Percentiles rank a stretch among this genome's conserved stretches.
Conservation (phyloP, 2,797 vertebrate species). For the Malacoraja senta region DNA sequence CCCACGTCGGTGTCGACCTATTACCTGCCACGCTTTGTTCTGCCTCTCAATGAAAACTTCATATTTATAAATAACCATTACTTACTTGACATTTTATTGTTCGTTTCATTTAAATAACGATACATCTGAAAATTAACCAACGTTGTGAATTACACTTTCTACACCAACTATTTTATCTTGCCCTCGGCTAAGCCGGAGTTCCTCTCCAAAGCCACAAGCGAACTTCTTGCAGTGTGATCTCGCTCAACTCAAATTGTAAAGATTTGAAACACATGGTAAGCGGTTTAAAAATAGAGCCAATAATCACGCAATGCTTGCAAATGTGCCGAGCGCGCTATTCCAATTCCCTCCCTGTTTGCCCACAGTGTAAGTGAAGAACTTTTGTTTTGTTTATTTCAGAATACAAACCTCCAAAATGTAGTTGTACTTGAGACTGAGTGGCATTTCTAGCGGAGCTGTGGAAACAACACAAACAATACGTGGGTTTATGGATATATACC, state of each 20-base stretch:
- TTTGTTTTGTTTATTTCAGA: background rate
- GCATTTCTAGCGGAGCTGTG: conserved; percentile 49
- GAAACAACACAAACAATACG: conserved; percentile 37
- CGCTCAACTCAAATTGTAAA: background rate
- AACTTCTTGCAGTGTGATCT: too few relatives aligned
- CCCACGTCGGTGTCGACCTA: too few relatives aligned
- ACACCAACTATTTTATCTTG: background rate
- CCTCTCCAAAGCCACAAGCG: background rate
- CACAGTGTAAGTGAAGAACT: background rate
- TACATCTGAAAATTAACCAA: background rate
- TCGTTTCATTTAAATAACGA: background rate
- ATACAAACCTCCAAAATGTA: conserved; percentile 52
- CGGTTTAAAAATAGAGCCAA: background rate
- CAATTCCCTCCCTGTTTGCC: too few relatives aligned
- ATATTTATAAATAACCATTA: background rate
- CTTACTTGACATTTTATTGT: background rate
- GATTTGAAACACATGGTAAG: background rate
- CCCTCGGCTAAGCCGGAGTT: background rate
- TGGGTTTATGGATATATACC: background rate
- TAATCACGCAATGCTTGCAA: background rate
- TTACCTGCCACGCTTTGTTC: too few relatives aligned
- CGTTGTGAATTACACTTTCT: background rate
- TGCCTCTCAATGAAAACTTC: too few relatives aligned
- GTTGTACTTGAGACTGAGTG: conserved; percentile 49
- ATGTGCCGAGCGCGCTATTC: too few relatives aligned